Conservation (phyloP, 2,888 invertebrate genomes). For the Morinoia aosen region DNA sequence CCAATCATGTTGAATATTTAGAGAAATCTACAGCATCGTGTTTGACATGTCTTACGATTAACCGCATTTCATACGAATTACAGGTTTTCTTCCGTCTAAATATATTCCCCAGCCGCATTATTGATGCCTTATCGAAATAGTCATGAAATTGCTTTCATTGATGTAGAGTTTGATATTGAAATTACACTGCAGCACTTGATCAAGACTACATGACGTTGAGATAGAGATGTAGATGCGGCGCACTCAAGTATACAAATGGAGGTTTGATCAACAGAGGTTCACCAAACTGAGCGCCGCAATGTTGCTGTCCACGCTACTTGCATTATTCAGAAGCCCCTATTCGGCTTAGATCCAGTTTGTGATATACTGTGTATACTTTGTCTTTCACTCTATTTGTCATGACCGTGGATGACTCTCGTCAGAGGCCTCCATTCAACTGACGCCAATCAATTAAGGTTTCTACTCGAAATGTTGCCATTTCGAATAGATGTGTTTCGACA, state of each 20-base stretch:
- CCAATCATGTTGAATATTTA: not conserved
- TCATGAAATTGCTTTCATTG: not conserved
- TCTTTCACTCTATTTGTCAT: not conserved
- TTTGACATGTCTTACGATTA: not conserved
- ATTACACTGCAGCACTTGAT: not conserved
- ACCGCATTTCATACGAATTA: not conserved
- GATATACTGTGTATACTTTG: not conserved
- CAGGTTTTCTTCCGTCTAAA: not conserved
- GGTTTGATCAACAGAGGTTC: not conserved
- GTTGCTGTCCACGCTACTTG: not conserved
- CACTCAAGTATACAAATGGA: not conserved
- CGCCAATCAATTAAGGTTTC: slow-evolving; percentile 4
- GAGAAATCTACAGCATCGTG: not conserved
- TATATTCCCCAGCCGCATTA: not conserved
- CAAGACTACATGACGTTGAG: not conserved
- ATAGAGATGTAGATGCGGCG: not conserved
- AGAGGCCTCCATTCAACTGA: not conserved
- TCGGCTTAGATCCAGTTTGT: not conserved
- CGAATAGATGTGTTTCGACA: not conserved
- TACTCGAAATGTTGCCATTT: not conserved
- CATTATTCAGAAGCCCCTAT: not conserved
- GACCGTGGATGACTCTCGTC: not conserved
- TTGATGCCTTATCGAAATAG: not conserved
- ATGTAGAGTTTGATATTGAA: not conserved
- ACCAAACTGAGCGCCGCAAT: not conserved